A percentile compares a stretch with the other conserved stretches of the same genome.
These are phyloP conservation scores for Ariopsis seemanni DNA, from an alignment of 2,113 vertebrate genomes.

Conservation along the genomic window DNA sequence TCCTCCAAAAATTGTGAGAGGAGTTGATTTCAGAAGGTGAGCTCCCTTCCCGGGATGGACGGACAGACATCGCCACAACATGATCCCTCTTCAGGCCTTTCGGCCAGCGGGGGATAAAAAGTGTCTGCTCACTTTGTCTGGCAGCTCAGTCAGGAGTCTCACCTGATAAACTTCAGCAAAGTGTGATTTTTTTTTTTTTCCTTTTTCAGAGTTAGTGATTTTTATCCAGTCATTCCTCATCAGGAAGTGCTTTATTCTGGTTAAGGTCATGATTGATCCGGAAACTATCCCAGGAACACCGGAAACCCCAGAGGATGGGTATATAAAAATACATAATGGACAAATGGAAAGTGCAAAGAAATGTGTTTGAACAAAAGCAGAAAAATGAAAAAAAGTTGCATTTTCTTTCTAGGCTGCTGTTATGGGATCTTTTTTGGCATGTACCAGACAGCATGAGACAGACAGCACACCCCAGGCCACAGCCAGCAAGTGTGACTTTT, in stretches of 20 bases:
- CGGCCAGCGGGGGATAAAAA: too few species aligned
- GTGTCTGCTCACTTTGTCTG: too few species aligned
- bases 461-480: neutral
- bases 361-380: neutral
- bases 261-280: neutral
- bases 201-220: too few species aligned
- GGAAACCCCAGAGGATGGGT: neutral
- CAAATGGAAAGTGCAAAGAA: neutral
- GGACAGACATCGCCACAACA: too few species aligned
- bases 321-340: neutral
- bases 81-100: too few species aligned
- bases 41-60: too few species aligned
- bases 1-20: too few species aligned
- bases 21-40: too few species aligned
- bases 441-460: neutral
- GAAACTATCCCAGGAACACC: neutral
- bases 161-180: too few species aligned
- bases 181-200: too few species aligned
- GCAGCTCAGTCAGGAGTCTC: too few species aligned
- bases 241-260: neutral
- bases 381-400: neutral
- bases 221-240: too few species aligned
- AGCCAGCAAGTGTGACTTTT: neutral
- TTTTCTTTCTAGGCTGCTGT: neutral
- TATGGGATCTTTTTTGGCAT: neutral